A percentile compares a stretch with the other conserved stretches of the same genome.
These are phyloP conservation scores for Thripadectes ignobilis DNA, from an alignment of 2,797 vertebrate species.

Conservation along the genomic window DNA sequence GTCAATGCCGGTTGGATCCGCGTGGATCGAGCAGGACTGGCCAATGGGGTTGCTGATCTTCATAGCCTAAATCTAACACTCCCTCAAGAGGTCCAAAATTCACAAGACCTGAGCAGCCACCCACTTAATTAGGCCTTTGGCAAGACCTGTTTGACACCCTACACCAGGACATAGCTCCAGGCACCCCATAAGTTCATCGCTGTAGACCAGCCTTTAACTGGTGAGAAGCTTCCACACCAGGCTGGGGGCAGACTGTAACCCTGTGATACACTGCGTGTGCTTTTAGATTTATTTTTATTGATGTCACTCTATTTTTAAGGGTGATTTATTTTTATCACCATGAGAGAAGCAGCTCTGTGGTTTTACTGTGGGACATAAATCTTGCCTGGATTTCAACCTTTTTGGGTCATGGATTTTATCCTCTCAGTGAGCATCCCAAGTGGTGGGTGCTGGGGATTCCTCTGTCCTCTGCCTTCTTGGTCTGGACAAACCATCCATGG, in stretches of 20 bases:
- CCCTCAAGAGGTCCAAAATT: background rate
- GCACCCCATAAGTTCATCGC: background rate
- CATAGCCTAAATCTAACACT: background rate
- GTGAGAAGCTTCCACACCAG: background rate
- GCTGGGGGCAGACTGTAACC: background rate
- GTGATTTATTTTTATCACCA: slow-evolving; percentile 66
- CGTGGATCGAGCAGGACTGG: background rate
- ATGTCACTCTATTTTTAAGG: slow-evolving; percentile 59
- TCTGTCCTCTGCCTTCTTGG: background rate
- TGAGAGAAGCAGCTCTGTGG: background rate
- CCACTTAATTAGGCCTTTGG: background rate
- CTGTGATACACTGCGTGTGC: background rate
- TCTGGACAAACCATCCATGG: accelerated
- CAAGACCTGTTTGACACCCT: background rate
- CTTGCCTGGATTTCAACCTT: slow-evolving; percentile 41
- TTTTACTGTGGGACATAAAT: slow-evolving; percentile 50
- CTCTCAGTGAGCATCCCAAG: background rate
- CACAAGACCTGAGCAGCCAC: background rate
- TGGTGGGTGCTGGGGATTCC: background rate
- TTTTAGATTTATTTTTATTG: slow-evolving; percentile 56
- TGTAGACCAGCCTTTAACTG: background rate
- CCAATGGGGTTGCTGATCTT: background rate
- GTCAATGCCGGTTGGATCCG: accelerated
- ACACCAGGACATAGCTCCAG: background rate
- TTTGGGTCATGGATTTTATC: slow-evolving; percentile 52